Evolutionary conservation across 1,140 invertebrate genomes (phyloP), one percentile per base, ranked within the genome.

Genomic region (Drosophila nigromelanica): DNA sequence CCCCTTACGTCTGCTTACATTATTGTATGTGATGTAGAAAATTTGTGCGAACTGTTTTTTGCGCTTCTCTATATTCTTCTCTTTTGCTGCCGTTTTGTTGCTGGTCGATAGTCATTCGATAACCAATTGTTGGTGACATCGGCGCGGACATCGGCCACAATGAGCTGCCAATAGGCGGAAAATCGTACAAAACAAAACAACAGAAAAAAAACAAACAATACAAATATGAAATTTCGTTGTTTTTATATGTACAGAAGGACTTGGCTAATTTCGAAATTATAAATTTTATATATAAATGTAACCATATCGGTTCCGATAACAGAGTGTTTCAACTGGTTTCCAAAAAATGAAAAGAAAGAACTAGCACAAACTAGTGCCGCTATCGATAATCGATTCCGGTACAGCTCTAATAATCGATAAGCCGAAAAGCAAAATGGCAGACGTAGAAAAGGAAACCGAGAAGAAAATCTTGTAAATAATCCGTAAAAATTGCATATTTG

Each of bases 401-500:
- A 72, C 70, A 68, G 70, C 70, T 73, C 70, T 68, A 73, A 68
- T 68, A 67, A 73, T 73, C 70, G 70, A 73, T 73, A 73, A 73
- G 64, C 64, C 70, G 56, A 73, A 73, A 73, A 73, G 70, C 62
- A 73, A 73, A 73, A 73, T 73, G 70, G 70, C 70, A 73, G 70
- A 73, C 70, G 70, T 73, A 73, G 70, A 73, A 73, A 73, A 73
- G 63, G 70, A 73, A 68, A 73, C 70, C 55, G 63, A 60, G 70
- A 73, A 73, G 81, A 83, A 83, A 83, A 83, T 86, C 77, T 83
- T 85, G 81, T 85, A 85, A 85, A 85, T 85, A 82, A 83, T 83
- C 79, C 73, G 68, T 63, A 74, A 67, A 61, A 82, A 68, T 82
- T 82, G 70, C 81, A 86, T 73, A 73, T 80, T 85, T 86, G 52